Evolutionary conservation across 2,888 invertebrate species (phyloP).

Genomic region (Plagiodera versicolora): DNA sequence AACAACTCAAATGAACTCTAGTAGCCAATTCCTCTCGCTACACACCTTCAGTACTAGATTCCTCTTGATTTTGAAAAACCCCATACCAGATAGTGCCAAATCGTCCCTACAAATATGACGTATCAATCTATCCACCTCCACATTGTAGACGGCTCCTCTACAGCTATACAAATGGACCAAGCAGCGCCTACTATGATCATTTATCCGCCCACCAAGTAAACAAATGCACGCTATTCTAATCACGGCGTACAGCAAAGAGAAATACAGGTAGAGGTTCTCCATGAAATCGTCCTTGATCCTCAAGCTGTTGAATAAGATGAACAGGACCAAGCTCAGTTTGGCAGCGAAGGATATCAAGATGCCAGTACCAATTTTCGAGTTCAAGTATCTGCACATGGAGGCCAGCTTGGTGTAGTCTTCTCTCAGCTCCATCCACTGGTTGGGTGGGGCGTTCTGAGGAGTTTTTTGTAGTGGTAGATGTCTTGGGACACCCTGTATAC

Average conservation of each 20-base stretch:
- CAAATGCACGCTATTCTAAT: not conserved
- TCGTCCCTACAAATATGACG: constrained; percentile 37
- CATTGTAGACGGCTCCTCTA: not conserved
- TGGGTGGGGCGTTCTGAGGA: constrained; percentile 25
- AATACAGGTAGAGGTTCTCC: too few species aligned
- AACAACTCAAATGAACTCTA: not conserved
- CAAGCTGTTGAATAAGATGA: too few species aligned
- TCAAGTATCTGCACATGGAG: constrained; percentile 33
- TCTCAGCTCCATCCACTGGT: constrained; percentile 34
- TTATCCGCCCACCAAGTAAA: not conserved
- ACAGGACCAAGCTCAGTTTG: constrained; percentile 30
- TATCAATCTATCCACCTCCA: not conserved
- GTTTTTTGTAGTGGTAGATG: too few species aligned
- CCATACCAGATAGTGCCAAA: constrained; percentile 41
- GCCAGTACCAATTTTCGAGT: constrained; percentile 32
- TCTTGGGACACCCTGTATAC: too few species aligned
- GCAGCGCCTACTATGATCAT: not conserved
- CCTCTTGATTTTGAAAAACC: constrained; percentile 48
- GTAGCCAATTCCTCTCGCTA: not conserved
- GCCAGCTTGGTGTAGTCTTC: constrained; percentile 36
- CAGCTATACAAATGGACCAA: not conserved
- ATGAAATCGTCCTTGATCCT: too few species aligned
- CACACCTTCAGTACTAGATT: constrained; percentile 43
- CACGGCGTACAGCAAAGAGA: too few species aligned
- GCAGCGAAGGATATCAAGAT: constrained; percentile 36